Conservation (phyloP, 1,140 invertebrate species). For the Drosophila novamexicana region DNA sequence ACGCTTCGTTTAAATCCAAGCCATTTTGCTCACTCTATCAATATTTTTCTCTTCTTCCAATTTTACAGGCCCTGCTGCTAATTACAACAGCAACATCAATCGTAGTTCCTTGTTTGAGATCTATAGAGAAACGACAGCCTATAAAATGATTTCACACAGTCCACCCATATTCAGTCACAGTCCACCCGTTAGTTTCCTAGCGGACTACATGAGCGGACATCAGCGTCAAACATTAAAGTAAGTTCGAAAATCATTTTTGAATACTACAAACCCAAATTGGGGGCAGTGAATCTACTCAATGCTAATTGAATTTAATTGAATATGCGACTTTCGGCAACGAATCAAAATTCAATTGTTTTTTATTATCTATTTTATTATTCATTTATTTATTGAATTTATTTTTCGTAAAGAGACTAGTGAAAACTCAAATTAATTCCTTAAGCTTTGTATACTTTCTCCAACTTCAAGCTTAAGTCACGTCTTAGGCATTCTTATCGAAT, state of each 20-base stretch:
- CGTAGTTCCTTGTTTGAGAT: slow-evolving; percentile 67
- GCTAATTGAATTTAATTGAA: slow-evolving; percentile 58
- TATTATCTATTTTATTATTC: slow-evolving; percentile 8
- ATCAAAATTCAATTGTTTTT: slow-evolving; percentile 40
- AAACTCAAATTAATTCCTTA: neutral
- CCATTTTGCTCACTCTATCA: slow-evolving; percentile 45
- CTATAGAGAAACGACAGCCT: slow-evolving; percentile 52
- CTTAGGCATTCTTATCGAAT: slow-evolving; percentile 10
- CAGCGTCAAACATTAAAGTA: slow-evolving; percentile 78
- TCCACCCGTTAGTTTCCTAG: slow-evolving; percentile 87
- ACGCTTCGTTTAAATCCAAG: slow-evolving; percentile 38
- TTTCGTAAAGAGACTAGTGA: neutral
- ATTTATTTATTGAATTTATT: neutral
- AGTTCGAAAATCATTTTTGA: slow-evolving; percentile 41
- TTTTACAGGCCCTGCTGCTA: slow-evolving; percentile 54
- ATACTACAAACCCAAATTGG: slow-evolving; percentile 26
- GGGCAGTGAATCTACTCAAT: slow-evolving; percentile 40
- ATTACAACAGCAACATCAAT: slow-evolving; percentile 47
- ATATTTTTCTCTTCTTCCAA: slow-evolving; percentile 41
- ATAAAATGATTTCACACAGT: slow-evolving; percentile 87
- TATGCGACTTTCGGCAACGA: slow-evolving; percentile 39
- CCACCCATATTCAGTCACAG: slow-evolving; percentile 89
- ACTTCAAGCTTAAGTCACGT: slow-evolving; percentile 19
- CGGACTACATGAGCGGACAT: slow-evolving; percentile 85
- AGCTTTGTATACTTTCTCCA: slow-evolving; percentile 7